These are phyloP conservation scores for Tachystola acroxantha DNA, from an alignment of 2,888 invertebrate species.

Conservation along the genomic window DNA sequence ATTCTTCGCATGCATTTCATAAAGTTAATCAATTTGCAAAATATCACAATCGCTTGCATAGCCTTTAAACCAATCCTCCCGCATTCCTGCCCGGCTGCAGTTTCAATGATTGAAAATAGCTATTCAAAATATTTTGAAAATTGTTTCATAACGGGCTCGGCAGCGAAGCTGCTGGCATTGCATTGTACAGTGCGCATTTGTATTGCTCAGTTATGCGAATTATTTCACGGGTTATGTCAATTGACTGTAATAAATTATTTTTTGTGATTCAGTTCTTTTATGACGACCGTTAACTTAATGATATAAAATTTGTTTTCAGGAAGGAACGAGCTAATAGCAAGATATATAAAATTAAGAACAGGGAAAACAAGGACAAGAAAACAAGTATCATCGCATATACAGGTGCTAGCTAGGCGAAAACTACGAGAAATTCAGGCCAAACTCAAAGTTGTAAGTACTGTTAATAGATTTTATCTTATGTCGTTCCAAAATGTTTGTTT, in stretches of 20 bases:
- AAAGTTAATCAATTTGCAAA: too few relatives aligned
- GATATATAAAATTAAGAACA: slow-evolving; percentile 99
- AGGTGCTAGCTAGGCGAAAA: slow-evolving; percentile 99
- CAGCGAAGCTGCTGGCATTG: slow-evolving; percentile 43
- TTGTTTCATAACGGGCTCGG: slow-evolving; percentile 69
- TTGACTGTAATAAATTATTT: slow-evolving; percentile 31
- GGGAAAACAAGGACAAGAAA: slow-evolving; percentile 99
- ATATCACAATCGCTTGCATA: slow-evolving; percentile 38
- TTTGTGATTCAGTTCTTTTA: slow-evolving; percentile 11
- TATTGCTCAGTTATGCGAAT: slow-evolving; percentile 52
- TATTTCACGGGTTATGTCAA: slow-evolving; percentile 59
- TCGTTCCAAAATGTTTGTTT: not conserved
- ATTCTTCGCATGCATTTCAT: too few relatives aligned
- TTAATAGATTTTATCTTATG: not conserved
- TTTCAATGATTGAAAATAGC: slow-evolving; percentile 76
- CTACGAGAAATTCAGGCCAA: slow-evolving; percentile 98
- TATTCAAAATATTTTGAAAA: slow-evolving; percentile 78
- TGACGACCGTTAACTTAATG: not conserved
- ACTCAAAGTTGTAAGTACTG: slow-evolving; percentile 94
- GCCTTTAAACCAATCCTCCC: slow-evolving; percentile 44
- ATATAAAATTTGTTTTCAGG: slow-evolving; percentile 81
- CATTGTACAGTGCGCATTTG: slow-evolving; percentile 50
- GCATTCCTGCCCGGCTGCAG: slow-evolving; percentile 65
- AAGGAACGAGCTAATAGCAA: slow-evolving; percentile 99
- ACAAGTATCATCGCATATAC: slow-evolving; percentile 99